Base-by-base conservation (phyloP, 2,113 vertebrate species). In the Anguilla japonica region DNA sequence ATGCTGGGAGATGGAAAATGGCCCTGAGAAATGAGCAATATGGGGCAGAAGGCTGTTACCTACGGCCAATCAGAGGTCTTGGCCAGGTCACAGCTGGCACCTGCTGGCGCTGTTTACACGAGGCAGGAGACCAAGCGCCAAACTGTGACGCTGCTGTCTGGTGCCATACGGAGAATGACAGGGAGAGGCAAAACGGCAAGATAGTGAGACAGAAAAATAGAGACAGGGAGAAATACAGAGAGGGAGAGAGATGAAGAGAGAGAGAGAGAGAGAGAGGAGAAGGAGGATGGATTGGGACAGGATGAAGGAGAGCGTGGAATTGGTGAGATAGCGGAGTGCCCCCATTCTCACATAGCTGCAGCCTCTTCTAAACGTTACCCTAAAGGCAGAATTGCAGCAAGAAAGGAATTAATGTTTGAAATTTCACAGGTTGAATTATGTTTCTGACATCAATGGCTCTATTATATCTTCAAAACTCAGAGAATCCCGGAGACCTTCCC, bases 1-100 rank as follows among this genome's bases (percentile, higher is more conserved):
- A n/a, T 91, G 86, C 92, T 92, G 79, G 87, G 92, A 90, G 88
- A 94, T 92, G 90, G 93, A 91, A 93, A 92, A 84, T 82, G 86
- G 91, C 88, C 88, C 89, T 85, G 20, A 22, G 78, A 90, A 93
- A 93, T 88, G 89, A 88, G 85, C 82, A 87, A 82, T 91, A 85
- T 88, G 85, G 86, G 71, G 60, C 81, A 87, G 79, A 90, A 88
- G 91, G 71, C 67, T 63, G 63, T 89, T 67, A 86, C 89, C 92
- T 82, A 87, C 79, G 87, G 83, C 84, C 80, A 89, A 87, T 75
- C 87, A 63, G 88, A 89, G 84, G 86, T 85, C 89, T 79, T 86
- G 86, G 20, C 82, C 83, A 60, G 84, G 88, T 90, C 88, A 92
- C 18, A 87, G 90, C 87, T 91, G 87, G 56, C 75, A 40, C 71